Percentiles rank a stretch among this genome's conserved stretches.
Evolutionary conservation across 2,797 vertebrate genomes (phyloP).

Genomic region (Clarias laeviceps): DNA sequence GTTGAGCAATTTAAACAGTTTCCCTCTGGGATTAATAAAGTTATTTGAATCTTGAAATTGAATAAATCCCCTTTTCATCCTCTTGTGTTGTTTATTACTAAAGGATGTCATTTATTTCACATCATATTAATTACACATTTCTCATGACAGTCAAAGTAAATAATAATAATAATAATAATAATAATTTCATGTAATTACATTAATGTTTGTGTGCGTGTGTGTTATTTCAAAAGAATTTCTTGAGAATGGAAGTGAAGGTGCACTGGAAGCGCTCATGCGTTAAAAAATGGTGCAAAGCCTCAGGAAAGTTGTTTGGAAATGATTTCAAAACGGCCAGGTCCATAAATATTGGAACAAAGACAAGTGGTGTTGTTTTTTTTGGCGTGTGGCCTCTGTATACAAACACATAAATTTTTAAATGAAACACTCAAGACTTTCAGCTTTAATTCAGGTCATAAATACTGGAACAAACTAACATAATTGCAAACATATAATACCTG

Average conservation of each 20-base stretch:
- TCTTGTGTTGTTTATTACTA: background rate
- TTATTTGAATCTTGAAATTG: too few species aligned
- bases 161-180: background rate
- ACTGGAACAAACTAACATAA: too few species aligned
- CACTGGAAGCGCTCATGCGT: background rate
- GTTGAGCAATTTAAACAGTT: background rate
- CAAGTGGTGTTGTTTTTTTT: too few species aligned
- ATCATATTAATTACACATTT: too few species aligned
- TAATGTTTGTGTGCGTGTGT: background rate
- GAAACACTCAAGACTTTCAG: too few species aligned
- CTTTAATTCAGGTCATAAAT: too few species aligned
- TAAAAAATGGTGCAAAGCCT: background rate
- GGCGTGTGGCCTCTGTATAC: too few species aligned
- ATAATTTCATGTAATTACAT: too few species aligned
- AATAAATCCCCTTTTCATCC: background rate
- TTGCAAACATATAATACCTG: too few species aligned
- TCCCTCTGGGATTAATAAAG: background rate
- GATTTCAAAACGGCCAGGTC: too few species aligned
- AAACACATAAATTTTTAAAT: background rate
- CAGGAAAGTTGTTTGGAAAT: background rate
- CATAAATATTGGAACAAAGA: too few species aligned
- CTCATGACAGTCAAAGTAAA: background rate
- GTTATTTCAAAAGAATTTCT: background rate
- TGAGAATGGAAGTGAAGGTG: background rate
- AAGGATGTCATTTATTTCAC: background rate